phyloP scores from a whole-genome alignment of 2,888 invertebrate genomes.

The Tenthredo scrophulariae region DNA sequence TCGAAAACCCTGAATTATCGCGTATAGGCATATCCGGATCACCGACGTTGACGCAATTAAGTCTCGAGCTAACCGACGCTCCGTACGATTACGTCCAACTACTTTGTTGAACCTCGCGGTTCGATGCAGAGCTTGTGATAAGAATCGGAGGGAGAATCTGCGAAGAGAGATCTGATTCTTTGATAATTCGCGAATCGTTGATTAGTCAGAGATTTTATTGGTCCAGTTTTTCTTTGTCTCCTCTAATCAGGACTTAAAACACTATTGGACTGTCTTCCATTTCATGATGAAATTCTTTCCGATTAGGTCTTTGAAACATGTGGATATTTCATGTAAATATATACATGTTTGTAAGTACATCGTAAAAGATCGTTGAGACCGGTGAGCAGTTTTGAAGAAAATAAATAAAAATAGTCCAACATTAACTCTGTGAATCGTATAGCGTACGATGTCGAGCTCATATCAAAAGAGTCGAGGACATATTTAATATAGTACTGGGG shows the following conservation, averaged over 20 bases:
- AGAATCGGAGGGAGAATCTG: background rate
- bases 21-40: background rate
- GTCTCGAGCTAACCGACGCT: background rate
- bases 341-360: background rate
- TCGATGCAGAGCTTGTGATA: background rate
- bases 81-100: background rate
- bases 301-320: background rate
- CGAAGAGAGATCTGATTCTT: background rate
- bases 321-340: background rate
- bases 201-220: background rate
- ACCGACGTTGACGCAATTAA: background rate
- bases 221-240: background rate
- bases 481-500: background rate
- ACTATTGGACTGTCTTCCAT: background rate
- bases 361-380: background rate
- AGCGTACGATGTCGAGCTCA: background rate
- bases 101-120: background rate
- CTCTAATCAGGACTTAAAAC: background rate
- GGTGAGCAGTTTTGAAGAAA: background rate
- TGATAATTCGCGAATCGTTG: background rate
- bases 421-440: slow-evolving; percentile 12
- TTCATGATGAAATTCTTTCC: background rate
- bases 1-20: slow-evolving; percentile 2
- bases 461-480: background rate
- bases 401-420: background rate